Percentiles rank a stretch among this genome's conserved stretches.
phyloP scores from a whole-genome alignment of 2,797 vertebrate genomes.

The Ficedula albicollis region DNA sequence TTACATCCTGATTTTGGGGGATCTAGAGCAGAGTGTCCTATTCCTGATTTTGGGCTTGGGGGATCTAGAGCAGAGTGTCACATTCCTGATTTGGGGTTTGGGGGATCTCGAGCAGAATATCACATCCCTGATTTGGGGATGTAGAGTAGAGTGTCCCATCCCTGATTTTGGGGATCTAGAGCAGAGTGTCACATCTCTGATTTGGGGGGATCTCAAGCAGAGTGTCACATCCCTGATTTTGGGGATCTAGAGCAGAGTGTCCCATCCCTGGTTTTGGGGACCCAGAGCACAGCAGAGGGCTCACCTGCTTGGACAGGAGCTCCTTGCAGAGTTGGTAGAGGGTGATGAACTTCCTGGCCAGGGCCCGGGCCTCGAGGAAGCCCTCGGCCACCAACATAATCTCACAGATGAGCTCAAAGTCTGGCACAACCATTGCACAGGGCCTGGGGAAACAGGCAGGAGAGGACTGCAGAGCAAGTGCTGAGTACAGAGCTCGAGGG shows the following conservation, averaged over 20 bases:
- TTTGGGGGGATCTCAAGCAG: not conserved
- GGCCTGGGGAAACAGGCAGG: constrained; percentile 76
- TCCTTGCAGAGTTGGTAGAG: constrained; percentile 94
- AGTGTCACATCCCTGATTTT: not conserved
- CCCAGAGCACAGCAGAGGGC: not conserved
- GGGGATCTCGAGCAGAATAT: not conserved
- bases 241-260: not conserved
- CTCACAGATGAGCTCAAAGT: constrained; percentile 97
- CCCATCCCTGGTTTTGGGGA: not conserved
- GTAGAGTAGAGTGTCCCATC: no score
- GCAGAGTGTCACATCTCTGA: no score
- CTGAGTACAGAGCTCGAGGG: not conserved
- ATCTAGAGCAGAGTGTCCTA: not conserved
- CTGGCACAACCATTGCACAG: constrained; percentile 96
- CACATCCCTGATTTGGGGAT: not conserved
- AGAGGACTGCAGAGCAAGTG: not conserved
- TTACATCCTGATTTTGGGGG: not conserved
- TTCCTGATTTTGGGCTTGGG: not conserved
- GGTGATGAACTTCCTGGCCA: constrained; percentile 94
- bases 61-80: no score
- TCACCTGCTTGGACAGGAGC: constrained; percentile 95
- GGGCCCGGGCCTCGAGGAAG: constrained; percentile 85
- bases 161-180: no score
- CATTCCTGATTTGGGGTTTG: not conserved
- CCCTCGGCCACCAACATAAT: constrained; percentile 98